Base-by-base conservation (phyloP, 2,888 invertebrate species). In the Alsophila aescularia region DNA sequence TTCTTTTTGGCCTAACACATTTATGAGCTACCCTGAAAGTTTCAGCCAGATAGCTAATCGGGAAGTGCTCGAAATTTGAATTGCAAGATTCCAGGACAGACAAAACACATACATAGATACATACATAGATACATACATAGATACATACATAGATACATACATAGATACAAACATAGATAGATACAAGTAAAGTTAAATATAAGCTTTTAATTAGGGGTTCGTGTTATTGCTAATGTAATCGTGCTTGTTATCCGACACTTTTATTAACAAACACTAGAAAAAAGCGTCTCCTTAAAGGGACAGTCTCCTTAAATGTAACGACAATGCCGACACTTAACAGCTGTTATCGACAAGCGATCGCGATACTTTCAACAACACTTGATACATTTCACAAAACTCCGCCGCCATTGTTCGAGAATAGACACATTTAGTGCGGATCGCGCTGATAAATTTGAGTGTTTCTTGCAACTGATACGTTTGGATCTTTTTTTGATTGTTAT, bases 341-440 rank as follows among this genome's bases (percentile, higher is more conserved):
- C 66, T 64, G 67, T 77, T 81, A 79, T 81, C 81, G 62, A 49
- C 27, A 64, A 61, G 62, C 24, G 24, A 57, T 71, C 63, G 66
- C 58, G 67, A 79, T 78, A 79, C 74, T 78, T 73, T 69, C 73
- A 74, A 72, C 77, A 75, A 81, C 79, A 83, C 79, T 79, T 67
- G 83, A 86, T 86, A 81, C 77, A 77, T 82, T 81, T 77, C 71
- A 79, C 73, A 77, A 75, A 69, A 48, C 48, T 54, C 8, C 58
- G 69, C 75, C 80, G 77, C 63, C 52, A 62, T 79, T 77, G 74
- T 77, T 45, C 52, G 43, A 49, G 39, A 57, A 68, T 58, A 69
- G 58, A 69, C 61, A 66, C 64, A 66, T 68, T 67, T 69, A 72
- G 69, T 62, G 63, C 65, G 64, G 66, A 59, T 67, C 63, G 60